Base-by-base conservation (phyloP, 2,113 vertebrate species). In the Hemiprocne comata region DNA sequence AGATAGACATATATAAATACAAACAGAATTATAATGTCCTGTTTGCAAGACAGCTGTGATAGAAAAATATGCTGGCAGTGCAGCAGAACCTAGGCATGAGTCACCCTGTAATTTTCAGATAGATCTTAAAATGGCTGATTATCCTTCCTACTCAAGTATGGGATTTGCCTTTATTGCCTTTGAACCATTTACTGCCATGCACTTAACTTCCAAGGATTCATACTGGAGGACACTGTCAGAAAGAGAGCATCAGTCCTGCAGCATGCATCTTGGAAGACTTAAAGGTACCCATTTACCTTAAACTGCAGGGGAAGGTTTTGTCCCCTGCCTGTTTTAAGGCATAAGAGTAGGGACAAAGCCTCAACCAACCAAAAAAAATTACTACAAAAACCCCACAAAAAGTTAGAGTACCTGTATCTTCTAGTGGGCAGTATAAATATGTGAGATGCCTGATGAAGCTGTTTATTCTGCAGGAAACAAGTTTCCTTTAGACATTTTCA, bases 121-220 rank as follows among this genome's bases (percentile, higher is more conserved):
- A 82, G 66, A 93, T 93, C 87, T 90, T 87, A 90, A 95, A 96
- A 93, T 53, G 74, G 23, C 33, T 76, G 93, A 93, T 93, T 95
- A 85, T 87, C 50, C n/a, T 83, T 85, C 82, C 74, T 66, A 64
- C 23, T 57, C 66, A 85, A 58, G 25, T 83, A 66, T 3, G 2
- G 53, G 54, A 81, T 58, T 53, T 0, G 1, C 7, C 29, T 85
- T 94, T 77, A 79, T 73, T 90, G 75, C 23, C n/a, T 85, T 81
- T 89, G 81, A 85, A 76, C n/a, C 6, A 1, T 75, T 94, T 82
- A 70, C 53, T 93, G 87, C 24, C 36, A 23, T 6, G 5, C 17
- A 17, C 42, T 85, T 66, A 12, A 14, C 11, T 89, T 87, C n/a
- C 62, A 85, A 85, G 42, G 54, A 72, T 40, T 84, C 4, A 0